phyloP scores from a whole-genome alignment of 2,797 vertebrate genomes.

The Gambusia yucatana region DNA sequence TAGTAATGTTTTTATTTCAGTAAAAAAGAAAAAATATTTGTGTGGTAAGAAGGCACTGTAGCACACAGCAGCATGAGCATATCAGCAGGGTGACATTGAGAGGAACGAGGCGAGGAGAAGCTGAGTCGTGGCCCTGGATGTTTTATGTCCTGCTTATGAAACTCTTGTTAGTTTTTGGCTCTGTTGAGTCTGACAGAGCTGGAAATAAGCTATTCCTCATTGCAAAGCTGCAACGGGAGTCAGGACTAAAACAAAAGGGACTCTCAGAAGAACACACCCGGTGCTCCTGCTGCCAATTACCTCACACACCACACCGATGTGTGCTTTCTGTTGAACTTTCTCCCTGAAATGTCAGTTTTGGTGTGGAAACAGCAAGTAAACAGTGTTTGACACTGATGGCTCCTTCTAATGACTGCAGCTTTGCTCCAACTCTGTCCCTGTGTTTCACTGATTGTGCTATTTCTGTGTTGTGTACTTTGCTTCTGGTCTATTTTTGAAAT shows the following conservation, averaged over 20 bases:
- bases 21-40: neutral
- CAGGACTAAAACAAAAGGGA: slow-evolving; percentile 57
- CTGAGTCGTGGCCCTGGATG: neutral
- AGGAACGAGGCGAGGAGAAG: neutral
- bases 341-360: slow-evolving; percentile 62
- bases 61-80: neutral
- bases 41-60: neutral
- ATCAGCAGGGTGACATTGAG: slow-evolving; percentile 11
- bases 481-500: slow-evolving; percentile 10
- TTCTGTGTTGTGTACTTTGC: slow-evolving; percentile 17
- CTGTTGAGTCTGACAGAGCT: slow-evolving; percentile 27
- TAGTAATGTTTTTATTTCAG: neutral
- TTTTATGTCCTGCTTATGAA: slow-evolving; percentile 21
- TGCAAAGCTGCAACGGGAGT: slow-evolving; percentile 21
- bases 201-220: slow-evolving; percentile 27
- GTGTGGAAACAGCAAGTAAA: slow-evolving; percentile 64
- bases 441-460: slow-evolving; percentile 22
- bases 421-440: slow-evolving; percentile 25
- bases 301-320: slow-evolving; percentile 67
- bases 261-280: slow-evolving; percentile 32
- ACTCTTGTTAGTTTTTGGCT: slow-evolving; percentile 15
- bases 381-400: slow-evolving; percentile 62
- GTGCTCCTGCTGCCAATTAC: slow-evolving; percentile 63
- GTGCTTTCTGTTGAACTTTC: slow-evolving; percentile 49
- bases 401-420: slow-evolving; percentile 56